Evolutionary conservation across 2,888 invertebrate genomes (phyloP).

Genomic region (Corbicula japonica): DNA sequence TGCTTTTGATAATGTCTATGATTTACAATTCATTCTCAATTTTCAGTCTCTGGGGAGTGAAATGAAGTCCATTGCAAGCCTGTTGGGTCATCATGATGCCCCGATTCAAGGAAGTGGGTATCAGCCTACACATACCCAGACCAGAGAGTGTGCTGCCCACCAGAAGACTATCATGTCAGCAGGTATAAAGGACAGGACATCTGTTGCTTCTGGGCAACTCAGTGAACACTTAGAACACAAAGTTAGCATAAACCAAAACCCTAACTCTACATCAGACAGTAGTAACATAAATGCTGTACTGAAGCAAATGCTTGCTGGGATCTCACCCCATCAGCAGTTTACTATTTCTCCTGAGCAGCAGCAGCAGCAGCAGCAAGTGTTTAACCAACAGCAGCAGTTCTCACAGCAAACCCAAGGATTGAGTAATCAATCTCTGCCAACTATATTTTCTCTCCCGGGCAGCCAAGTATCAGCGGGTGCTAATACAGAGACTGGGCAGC

Average conservation of each 20-base stretch:
- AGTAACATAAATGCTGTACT: constrained; percentile 22
- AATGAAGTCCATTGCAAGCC: neutral
- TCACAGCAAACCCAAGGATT: neutral
- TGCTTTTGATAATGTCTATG: neutral
- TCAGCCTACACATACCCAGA: too few species aligned
- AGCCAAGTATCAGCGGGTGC: neutral
- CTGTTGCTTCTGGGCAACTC: neutral
- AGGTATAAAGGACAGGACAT: neutral
- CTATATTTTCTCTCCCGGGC: neutral
- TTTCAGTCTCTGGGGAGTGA: constrained; percentile 1
- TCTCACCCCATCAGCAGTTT: neutral
- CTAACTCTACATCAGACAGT: too few species aligned
- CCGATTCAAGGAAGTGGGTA: too few species aligned
- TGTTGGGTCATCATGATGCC: too few species aligned
- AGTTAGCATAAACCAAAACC: too few species aligned
- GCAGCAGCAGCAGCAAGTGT: neutral
- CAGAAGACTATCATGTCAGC: constrained; percentile 7
- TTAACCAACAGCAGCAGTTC: constrained; percentile 7
- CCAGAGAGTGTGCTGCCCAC: too few species aligned
- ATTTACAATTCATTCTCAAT: neutral
- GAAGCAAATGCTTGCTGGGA: constrained; percentile 11
- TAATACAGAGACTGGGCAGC: neutral
- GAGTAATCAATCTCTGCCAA: neutral
- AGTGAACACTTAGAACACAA: too few species aligned
- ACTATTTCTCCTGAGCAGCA: constrained; percentile 16